These are phyloP conservation scores for Gymnodraco acuticeps DNA, from an alignment of 2,797 vertebrate species.

Conservation along the genomic window DNA sequence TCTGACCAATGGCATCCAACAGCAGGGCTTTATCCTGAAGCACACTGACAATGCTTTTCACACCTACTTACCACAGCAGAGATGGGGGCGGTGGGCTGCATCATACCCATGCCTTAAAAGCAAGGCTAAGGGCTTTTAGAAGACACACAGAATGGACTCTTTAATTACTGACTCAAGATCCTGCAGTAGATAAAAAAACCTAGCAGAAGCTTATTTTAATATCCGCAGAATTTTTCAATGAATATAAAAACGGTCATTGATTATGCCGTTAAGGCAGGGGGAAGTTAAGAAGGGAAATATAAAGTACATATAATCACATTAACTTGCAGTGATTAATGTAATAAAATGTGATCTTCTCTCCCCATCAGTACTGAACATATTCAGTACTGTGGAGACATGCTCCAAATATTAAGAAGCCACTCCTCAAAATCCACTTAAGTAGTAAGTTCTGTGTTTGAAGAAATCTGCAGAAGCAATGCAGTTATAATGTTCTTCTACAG, in stretches of 20 bases:
- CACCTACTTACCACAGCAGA: constrained; percentile 81
- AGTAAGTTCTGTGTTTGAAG: constrained; percentile 55
- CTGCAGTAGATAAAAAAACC: constrained; percentile 71
- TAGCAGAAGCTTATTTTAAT: constrained; percentile 76
- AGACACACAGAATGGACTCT: constrained; percentile 73
- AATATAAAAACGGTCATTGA: constrained; percentile 81
- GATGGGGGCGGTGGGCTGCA: constrained; percentile 76
- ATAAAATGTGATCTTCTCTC: constrained; percentile 76
- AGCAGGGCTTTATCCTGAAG: constrained; percentile 78
- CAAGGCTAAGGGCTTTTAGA: constrained; percentile 78
- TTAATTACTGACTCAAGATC: constrained; percentile 82
- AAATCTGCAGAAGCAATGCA: constrained; percentile 58
- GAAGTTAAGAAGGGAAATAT: constrained; percentile 76
- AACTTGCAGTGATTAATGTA: constrained; percentile 81
- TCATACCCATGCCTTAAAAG: constrained; percentile 79
- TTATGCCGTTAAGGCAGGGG: constrained; percentile 73
- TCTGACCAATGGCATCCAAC: constrained; percentile 79
- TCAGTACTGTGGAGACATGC: constrained; percentile 60
- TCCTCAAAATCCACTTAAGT: constrained; percentile 80
- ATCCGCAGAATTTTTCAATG: constrained; percentile 76
- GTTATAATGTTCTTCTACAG: constrained; percentile 57
- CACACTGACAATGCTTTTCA: constrained; percentile 84
- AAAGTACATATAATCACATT: constrained; percentile 86
- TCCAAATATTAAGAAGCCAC: constrained; percentile 73
- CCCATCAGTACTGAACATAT: constrained; percentile 71